Conservation (phyloP, 1,140 invertebrate species). For the Drosophila nebulosa region DNA sequence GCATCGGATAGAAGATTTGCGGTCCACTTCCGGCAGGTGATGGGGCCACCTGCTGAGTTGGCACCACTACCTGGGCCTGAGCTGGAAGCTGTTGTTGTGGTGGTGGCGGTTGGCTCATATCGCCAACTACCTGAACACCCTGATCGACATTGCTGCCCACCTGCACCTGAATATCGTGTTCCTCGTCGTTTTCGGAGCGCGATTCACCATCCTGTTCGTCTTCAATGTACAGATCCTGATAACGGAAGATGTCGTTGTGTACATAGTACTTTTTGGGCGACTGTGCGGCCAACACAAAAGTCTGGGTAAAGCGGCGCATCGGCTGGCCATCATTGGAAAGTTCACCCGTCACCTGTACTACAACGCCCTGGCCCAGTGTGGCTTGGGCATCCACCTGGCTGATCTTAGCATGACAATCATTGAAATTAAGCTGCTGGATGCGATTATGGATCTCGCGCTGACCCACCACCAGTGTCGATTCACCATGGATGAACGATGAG, state of each 20-base stretch:
- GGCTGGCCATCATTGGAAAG: conserved; percentile 97
- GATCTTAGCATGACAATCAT: conserved; percentile 98
- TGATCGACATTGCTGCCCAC: conserved; percentile 41
- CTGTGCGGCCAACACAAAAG: conserved; percentile 96
- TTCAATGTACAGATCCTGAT: conserved; percentile 86
- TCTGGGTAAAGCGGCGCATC: conserved; percentile 98
- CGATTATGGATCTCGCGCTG: conserved; percentile 97
- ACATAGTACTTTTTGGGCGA: conserved; percentile 98
- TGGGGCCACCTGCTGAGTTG: conserved; percentile 56
- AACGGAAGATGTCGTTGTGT: conserved; percentile 99
- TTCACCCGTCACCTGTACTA: conserved; percentile 98
- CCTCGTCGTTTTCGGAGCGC: conserved; percentile 86
- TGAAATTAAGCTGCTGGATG: conserved; percentile 96
- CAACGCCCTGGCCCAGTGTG: conserved; percentile 95
- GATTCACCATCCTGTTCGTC: conserved; percentile 83
- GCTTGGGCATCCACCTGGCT: conserved; percentile 95
- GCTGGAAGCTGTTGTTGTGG: conserved; percentile 44
- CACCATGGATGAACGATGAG: conserved; percentile 97
- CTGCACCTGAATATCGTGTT: conserved; percentile 66
- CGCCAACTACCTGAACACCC: conserved; percentile 51
- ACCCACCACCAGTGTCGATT: conserved; percentile 92
- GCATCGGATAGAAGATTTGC: conserved; percentile 76
- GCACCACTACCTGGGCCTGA: conserved; percentile 55
- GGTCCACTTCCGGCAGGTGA: conserved; percentile 36
- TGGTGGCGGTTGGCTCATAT: conserved; percentile 44